Base-by-base conservation (phyloP, 2,888 invertebrate species). In the Parnassius mnemosyne region DNA sequence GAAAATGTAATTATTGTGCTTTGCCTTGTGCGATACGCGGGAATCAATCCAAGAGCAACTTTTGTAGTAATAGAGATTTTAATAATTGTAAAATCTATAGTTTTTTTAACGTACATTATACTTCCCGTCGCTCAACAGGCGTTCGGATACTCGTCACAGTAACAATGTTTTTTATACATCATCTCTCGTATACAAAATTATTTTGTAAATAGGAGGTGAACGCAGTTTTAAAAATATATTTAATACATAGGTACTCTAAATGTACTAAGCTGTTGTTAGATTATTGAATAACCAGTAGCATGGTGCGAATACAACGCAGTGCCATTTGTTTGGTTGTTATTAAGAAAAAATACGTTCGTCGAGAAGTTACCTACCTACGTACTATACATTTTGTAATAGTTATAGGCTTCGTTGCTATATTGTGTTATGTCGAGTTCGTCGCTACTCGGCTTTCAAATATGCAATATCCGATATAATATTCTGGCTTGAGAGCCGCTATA, bases 241-340 rank as follows among this genome's bases (percentile, higher is more conserved):
- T 47, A 63, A 12, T 49, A 49, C 13, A 60, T 52, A 34, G 34
- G 34, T 34, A 60, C 44, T 59, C 51, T 52, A 13, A 57, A 60
- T 57, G 11, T 60, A 61, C 52, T 43, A 43, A n/a, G 44, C 54
- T 57, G 60, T 64, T 53, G 44, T 57, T 60, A 50, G 60, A 57
- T 54, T 53, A 55, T 53, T 62, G 57, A 50, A 56, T 63, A 53
- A 56, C 55, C 47, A 52, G 46, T 63, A 52, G 51, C 61, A 66
- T 65, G 68, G 90, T 90, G 89, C 89, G 83, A 82, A 78, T 79
- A 77, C 75, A 74, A 77, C 80, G 76, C 77, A 89, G 90, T 89
- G 91, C 90, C 90, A 90, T 90, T 78, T 81, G 72, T 86, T 88
- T 77, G 87, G 88, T 89, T 89, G 89, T 89, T 86, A 78, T 82